Base-by-base conservation (phyloP, 2,888 invertebrate genomes). In the Ligdia adustata region DNA sequence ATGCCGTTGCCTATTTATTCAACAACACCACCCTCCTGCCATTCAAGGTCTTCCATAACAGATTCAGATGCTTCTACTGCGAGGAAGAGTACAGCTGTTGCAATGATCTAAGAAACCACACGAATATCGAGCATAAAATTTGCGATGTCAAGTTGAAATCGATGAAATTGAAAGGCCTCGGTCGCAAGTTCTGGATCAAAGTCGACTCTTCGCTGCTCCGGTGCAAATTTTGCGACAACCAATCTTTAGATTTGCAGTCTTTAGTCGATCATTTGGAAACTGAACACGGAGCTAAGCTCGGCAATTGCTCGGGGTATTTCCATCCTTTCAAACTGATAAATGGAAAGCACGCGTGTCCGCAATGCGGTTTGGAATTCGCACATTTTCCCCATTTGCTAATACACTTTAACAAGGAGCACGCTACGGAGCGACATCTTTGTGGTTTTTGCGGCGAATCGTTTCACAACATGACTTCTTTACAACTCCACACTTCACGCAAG, bases 21-120 rank as follows among this genome's bases (percentile, higher is more conserved):
- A 85, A 86, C 42, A 82, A 77, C 73, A 80, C 86, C 0, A 82
- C 82, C 0, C 82, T 79, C 1, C 55, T 87, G 9, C 88, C 88
- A 0, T 88, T 88, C 34, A 88, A 85, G 49, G 78, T 71, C 58
- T 83, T 70, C 46, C 73, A 79, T 67, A 79, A 74, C 43, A 74
- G 71, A 37, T 84, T 87, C 34, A 58, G 82, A 14, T 89, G 88
- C 52, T 89, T 87, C 40, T 89, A 84, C 48, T 89, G 89, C 46
- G 60, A 83, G 0, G 75, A 77, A 66, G 79, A 84, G 27, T 89
- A 83, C 33, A 58, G 54, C 0, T 72, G 75, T 7, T 81, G 83
- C 37, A 71, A 78, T 1, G 72, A 73, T 34, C 64, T 89, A 1
- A 82, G 72, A 52, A 63, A 75, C 3, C 89, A 89, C 31, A 80